Conservation (phyloP, 2,113 vertebrate genomes). For the Istiophorus platypterus region DNA sequence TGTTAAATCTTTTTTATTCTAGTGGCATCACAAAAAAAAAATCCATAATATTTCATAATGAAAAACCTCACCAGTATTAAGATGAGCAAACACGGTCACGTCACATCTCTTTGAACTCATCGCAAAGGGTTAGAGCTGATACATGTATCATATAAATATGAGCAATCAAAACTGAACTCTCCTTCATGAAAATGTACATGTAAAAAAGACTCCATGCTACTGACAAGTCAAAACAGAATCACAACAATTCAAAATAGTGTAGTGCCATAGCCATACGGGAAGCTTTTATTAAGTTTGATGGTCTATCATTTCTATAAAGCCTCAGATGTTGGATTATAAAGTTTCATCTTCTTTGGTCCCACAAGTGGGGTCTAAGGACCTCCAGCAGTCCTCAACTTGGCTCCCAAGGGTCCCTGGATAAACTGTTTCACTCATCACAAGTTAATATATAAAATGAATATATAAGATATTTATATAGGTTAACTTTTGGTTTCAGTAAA, state of each 20-base stretch:
- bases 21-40: conserved; percentile 53
- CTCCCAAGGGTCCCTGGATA: not conserved
- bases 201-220: not conserved
- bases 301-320: not conserved
- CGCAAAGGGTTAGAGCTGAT: conserved; percentile 9
- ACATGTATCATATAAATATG: conserved; percentile 7
- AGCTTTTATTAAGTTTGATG: not conserved
- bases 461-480: not conserved
- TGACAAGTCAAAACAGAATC: conserved; percentile 24
- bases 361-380: not conserved
- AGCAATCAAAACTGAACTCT: conserved; percentile 16
- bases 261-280: not conserved
- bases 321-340: not conserved
- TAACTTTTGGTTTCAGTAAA: not conserved
- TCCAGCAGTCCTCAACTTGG: not conserved
- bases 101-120: conserved; percentile 1
- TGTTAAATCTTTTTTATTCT: not conserved
- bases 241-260: conserved; percentile 28
- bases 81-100: conserved; percentile 25
- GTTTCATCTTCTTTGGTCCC: not conserved
- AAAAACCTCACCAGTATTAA: not conserved
- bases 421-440: conserved; percentile 17
- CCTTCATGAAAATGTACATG: not conserved
- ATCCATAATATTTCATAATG: not conserved
- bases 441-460: not conserved